These are phyloP conservation scores for Elanoides forficatus DNA, from an alignment of 2,113 vertebrate species.

Conservation along the genomic window DNA sequence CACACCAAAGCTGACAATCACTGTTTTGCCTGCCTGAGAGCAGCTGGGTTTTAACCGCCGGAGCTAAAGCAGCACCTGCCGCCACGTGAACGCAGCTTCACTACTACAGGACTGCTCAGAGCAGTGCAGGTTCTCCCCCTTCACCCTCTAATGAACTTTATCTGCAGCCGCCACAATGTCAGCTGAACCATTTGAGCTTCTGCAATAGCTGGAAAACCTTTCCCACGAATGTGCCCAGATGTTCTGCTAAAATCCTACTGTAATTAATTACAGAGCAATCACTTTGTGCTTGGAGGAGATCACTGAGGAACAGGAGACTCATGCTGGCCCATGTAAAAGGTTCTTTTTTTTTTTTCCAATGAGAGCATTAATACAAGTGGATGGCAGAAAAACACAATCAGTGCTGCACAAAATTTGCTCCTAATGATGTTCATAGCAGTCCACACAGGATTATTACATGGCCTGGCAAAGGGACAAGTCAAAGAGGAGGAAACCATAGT, in stretches of 20 bases:
- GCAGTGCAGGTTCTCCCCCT: not conserved
- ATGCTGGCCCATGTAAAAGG: not conserved
- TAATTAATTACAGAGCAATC: not conserved
- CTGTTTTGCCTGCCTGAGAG: not conserved
- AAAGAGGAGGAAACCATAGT: not conserved
- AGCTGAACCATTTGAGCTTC: not conserved
- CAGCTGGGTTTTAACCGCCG: not conserved
- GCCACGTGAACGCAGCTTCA: rapidly evolving
- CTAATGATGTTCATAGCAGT: not conserved
- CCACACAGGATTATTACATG: not conserved
- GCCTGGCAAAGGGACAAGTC: not conserved
- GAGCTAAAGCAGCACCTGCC: rapidly evolving
- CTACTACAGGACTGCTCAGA: not conserved
- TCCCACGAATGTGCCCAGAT: not conserved
- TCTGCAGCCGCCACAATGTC: not conserved
- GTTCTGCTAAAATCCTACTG: not conserved
- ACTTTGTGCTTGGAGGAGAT: not conserved
- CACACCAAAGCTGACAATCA: not conserved
- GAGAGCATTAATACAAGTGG: not conserved
- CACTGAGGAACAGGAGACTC: not conserved
- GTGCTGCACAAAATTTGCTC: not conserved
- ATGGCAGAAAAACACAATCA: not conserved
- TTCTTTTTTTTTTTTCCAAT: not conserved
- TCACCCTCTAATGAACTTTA: not conserved
- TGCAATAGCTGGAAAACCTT: not conserved